Percentiles rank a stretch among this genome's conserved stretches.
phyloP scores from a whole-genome alignment of 2,113 vertebrate species.

The Alces alces region DNA sequence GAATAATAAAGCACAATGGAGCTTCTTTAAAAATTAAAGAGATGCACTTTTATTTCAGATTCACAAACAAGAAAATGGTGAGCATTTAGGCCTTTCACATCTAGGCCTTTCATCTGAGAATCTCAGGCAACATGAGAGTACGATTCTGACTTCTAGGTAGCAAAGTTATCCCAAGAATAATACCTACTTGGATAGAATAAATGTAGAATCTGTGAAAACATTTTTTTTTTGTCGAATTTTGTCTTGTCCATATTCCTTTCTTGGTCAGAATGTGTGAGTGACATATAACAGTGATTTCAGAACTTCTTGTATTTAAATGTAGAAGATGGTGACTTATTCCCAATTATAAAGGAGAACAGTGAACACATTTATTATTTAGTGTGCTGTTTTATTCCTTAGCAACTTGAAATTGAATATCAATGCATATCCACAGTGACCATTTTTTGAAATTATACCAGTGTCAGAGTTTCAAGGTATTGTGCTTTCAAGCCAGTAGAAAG shows the following conservation, averaged over 20 bases:
- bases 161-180: not conserved
- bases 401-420: not conserved
- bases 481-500: not conserved
- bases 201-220: not conserved
- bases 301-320: not conserved
- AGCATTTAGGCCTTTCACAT: not conserved
- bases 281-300: not conserved
- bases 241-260: not conserved
- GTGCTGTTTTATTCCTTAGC: not conserved
- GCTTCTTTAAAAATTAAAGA: conserved; percentile 30
- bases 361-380: not conserved
- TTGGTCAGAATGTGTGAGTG: not conserved
- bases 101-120: not conserved
- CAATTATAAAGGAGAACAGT: not conserved
- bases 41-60: conserved; percentile 52
- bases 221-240: not conserved
- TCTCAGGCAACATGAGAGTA: not conserved
- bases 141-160: not conserved
- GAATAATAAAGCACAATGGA: conserved; percentile 42
- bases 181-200: not conserved
- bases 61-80: conserved; percentile 40
- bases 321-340: not conserved
- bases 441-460: not conserved
- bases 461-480: not conserved
- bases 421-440: not conserved